Evolutionary conservation across 2,888 invertebrate species (phyloP).

Genomic region (Dione vanillae): DNA sequence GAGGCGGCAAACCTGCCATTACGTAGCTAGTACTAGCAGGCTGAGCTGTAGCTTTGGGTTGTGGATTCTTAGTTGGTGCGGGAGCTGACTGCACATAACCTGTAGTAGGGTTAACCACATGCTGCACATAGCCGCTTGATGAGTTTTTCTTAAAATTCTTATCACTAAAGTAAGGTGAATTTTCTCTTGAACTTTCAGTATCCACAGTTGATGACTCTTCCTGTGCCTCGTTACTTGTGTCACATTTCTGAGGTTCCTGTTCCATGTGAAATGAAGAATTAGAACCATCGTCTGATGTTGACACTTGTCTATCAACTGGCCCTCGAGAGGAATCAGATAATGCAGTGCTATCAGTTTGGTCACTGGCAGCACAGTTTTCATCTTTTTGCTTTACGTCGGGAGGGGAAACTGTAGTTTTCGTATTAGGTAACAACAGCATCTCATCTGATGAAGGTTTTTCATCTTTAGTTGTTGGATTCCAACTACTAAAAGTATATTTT

Average conservation of each 20-base stretch:
- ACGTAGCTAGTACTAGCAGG: conserved; percentile 75
- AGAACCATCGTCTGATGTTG: conserved; percentile 74
- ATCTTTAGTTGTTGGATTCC: conserved; percentile 73
- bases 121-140: conserved; percentile 65
- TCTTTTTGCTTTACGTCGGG: conserved; percentile 69
- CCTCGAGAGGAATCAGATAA: conserved; percentile 72
- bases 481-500: conserved; percentile 71
- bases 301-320: conserved; percentile 68
- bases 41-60: conserved; percentile 53
- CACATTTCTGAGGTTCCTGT: conserved; percentile 60
- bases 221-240: conserved; percentile 55
- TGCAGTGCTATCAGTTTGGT: conserved; percentile 78
- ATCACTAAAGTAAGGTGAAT: conserved; percentile 68
- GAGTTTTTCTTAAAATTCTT: conserved; percentile 68
- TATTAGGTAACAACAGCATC: conserved; percentile 73
- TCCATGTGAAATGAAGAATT: conserved; percentile 72
- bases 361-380: conserved; percentile 72
- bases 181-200: conserved; percentile 62
- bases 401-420: conserved; percentile 62
- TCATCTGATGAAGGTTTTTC: conserved; percentile 79
- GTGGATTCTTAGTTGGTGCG: conserved; percentile 53
- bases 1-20: conserved; percentile 72
- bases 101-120: conserved; percentile 56
- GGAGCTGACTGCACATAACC: conserved; percentile 68
- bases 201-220: conserved; percentile 64